Percentiles rank a stretch among this genome's conserved stretches.
Evolutionary conservation across 2,113 vertebrate genomes (phyloP).

Genomic region (Forbesichthys papilliferus): DNA sequence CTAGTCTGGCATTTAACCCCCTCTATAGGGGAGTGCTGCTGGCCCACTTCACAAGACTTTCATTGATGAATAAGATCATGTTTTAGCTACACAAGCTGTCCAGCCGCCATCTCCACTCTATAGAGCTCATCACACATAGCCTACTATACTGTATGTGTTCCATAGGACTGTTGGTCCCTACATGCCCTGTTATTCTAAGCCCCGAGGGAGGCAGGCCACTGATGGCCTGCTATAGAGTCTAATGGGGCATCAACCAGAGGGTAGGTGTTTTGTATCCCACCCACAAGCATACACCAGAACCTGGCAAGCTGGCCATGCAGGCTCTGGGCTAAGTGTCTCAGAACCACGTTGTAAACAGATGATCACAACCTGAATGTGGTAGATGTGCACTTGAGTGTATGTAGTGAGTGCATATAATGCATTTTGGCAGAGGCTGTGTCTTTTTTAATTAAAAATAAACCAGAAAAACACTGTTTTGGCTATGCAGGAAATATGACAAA

Average conservation of each 20-base stretch:
- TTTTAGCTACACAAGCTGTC: conserved; percentile 15
- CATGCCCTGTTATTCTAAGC: conserved; percentile 38
- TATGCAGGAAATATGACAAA: too few species aligned
- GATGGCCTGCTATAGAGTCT: conserved; percentile 30
- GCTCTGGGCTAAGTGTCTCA: not conserved
- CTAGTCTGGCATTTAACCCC: conserved; percentile 40
- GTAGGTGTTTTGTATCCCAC: conserved; percentile 38
- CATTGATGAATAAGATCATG: conserved; percentile 24
- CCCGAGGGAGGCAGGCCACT: conserved; percentile 21
- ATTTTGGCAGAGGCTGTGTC: too few species aligned
- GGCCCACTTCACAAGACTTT: conserved; percentile 22
- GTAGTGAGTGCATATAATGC: not conserved
- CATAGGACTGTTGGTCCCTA: conserved; percentile 28
- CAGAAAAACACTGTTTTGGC: too few species aligned
- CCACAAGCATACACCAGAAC: conserved; percentile 30
- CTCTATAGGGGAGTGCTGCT: conserved; percentile 28
- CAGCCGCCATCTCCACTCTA: not conserved
- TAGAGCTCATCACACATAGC: conserved; percentile 21
- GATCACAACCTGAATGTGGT: not conserved
- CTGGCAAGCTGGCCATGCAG: not conserved
- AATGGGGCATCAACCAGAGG: conserved; percentile 33
- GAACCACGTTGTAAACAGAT: not conserved
- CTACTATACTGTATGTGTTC: not conserved
- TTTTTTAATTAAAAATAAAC: too few species aligned
- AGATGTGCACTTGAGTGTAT: not conserved